Evolutionary conservation across 1,140 invertebrate genomes (phyloP).

Genomic region (Apis dorsata): DNA sequence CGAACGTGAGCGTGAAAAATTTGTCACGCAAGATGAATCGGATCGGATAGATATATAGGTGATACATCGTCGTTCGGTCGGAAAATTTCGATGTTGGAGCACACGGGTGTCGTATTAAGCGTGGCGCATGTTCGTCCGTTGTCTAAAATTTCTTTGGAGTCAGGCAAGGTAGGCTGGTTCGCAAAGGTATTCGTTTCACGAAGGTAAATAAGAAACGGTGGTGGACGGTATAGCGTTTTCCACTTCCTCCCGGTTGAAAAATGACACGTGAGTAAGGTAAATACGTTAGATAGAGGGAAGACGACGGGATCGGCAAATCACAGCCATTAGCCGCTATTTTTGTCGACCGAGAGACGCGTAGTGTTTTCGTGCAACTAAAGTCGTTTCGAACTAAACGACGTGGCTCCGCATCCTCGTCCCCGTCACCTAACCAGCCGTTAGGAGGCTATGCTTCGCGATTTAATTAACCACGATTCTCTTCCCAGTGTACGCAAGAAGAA

Average conservation of each 20-base stretch:
- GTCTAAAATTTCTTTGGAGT: constrained; percentile 50
- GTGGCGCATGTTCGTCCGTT: constrained; percentile 5
- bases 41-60: too few species aligned
- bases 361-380: constrained; percentile 48
- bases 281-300: constrained; percentile 28
- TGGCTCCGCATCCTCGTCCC: neutral
- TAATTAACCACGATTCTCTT: constrained; percentile 1
- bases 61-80: neutral
- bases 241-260: constrained; percentile 46
- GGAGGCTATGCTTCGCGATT: neutral
- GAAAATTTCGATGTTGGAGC: neutral
- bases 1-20: too few species aligned
- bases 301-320: constrained; percentile 50
- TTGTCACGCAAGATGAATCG: too few species aligned
- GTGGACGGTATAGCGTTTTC: constrained; percentile 41
- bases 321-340: constrained; percentile 59
- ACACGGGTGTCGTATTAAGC: constrained; percentile 14
- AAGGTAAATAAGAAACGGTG: constrained; percentile 17
- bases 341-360: constrained; percentile 48
- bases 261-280: constrained; percentile 52
- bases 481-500: neutral
- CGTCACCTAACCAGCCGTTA: neutral
- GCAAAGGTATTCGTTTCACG: constrained; percentile 44
- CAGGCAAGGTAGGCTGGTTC: constrained; percentile 27
- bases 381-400: constrained; percentile 40